Evolutionary conservation across 2,888 invertebrate species (phyloP), one percentile per base, ranked within the genome.

Genomic region (Diarsia mendica): DNA sequence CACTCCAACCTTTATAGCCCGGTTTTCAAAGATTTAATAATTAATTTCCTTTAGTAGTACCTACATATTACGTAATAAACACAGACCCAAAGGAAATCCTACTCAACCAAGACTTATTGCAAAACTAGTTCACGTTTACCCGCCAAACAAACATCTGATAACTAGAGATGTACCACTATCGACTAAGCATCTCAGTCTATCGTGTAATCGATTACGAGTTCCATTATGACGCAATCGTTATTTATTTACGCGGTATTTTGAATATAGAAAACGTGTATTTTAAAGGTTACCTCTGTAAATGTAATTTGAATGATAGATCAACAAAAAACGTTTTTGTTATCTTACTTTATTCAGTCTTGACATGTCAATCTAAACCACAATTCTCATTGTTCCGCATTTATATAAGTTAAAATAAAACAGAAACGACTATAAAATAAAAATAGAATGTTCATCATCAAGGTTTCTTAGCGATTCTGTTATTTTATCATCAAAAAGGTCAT

Each of bases 101-200:
- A 80, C 83, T 88, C 85, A 85, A 72, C 72, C 72, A 71, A 81
- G 83, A 80, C 33, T 51, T 72, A 84, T 90, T 88, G 81, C 89
- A 85, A 88, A 89, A 90, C 80, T 83, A 83, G 85, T 67, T 55
- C 84, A 75, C 55, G 77, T 63, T 73, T 77, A 65, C 77, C 75
- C 87, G 80, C 70, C 83, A 80, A 75, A 82, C 84, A 71, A 79
- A 81, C 75, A 76, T 89, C 87, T 85, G 85, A 86, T 88, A 83
- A 77, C 81, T 88, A 90, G 89, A 87, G 90, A 90, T 89, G 91
- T 84, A 69, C 86, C 77, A 79, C 67, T 72, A 77, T 79, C 83
- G 68, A 75, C 67, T 78, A 66, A 68, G n/a, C 64, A 82, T 74
- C 64, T 63, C 48, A 15, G 48, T 13, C 51, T 79, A 79, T 73